Conservation (phyloP, 2,888 invertebrate genomes). For the Azorinus chamasolen region DNA sequence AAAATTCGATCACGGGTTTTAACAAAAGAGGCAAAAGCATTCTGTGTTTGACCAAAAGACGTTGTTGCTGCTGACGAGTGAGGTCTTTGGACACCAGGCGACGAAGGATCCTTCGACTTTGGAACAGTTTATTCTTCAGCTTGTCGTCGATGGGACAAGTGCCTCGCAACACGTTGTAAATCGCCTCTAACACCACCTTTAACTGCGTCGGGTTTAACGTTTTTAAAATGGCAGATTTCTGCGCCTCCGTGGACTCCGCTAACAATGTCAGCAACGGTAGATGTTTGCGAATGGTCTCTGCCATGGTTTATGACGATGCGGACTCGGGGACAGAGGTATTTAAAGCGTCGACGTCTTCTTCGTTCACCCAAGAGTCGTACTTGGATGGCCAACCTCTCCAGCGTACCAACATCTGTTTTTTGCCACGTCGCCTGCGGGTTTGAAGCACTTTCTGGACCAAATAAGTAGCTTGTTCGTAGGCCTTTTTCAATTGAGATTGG, state of each 20-base stretch:
- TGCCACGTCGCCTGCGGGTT: conserved; percentile 4
- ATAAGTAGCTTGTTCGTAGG: conserved; percentile 26
- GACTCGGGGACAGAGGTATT: conserved; percentile 1
- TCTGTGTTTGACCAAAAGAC: conserved; percentile 27
- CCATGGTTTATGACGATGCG: conserved; percentile 10
- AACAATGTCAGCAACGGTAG: conserved; percentile 39
- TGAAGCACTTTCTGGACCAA: conserved; percentile 30
- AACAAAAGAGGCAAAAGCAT: conserved; percentile 29
- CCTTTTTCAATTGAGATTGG: conserved; percentile 34
- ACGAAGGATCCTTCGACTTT: conserved; percentile 23
- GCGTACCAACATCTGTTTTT: conserved; percentile 34
- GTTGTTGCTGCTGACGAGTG: conserved; percentile 28
- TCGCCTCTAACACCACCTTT: conserved; percentile 31
- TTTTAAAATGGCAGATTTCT: conserved; percentile 25
- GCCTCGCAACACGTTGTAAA: conserved; percentile 52
- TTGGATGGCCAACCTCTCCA: conserved; percentile 42
- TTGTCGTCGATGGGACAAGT: conserved; percentile 28
- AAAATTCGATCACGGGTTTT: conserved; percentile 18
- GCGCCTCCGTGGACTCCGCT: conserved; percentile 9
- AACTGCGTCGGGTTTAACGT: conserved; percentile 29
- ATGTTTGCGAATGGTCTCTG: conserved; percentile 24
- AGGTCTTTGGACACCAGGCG: conserved; percentile 37
- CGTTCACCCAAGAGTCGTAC: conserved; percentile 33
- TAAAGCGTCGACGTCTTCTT: conserved; percentile 22
- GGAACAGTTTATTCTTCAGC: conserved; percentile 35